Base-by-base conservation (phyloP, 1,140 invertebrate species). In the Plectrocnemia conspersa region DNA sequence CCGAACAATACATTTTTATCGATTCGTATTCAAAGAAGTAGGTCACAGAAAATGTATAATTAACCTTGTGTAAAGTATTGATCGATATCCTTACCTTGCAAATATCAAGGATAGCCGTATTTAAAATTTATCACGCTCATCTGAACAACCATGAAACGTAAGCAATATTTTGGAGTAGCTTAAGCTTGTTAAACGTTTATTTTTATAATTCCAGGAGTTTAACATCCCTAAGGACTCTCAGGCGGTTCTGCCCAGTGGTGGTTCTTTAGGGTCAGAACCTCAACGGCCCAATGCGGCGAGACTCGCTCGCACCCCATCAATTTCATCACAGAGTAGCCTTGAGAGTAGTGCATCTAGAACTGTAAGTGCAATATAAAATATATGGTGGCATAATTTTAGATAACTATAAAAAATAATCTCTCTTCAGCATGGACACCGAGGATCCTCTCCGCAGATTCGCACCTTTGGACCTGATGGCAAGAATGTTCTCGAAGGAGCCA, bases 321-420 rank as follows among this genome's bases (percentile, higher is more conserved):
- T 87, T 46, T 87, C 85, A n/a, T 89, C 86, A 11, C 86, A 89
- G 64, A 83, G 84, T 67, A 88, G 85, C 60, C 71, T 88, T 24
- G 86, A 89, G 63, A 84, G 82, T 64, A 82, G 80, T 52, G 80
- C 81, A 38, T 81, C 84, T 10, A 78, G 81, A 66, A 82, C 82
- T 64, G 75, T 79, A 63, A 73, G 68, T 29, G 7, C 6, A 29
- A 29, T 29, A 29, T 29, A 29, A 29, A 7, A 29, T 7, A 29
- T 29, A n/a, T 29, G n/a, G 7, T 7, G 7, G 27, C n/a, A 29
- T 29, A 6, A 6, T 7, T 29, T 29, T 29, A 6, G 27, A 29
- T 6, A 29, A 29, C n/a, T n/a, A n/a, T n/a, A n/a, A n/a, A n/a
- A n/a, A n/a, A n/a, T n/a, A n/a, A n/a, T n/a, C n/a, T n/a, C 4